phyloP scores from a whole-genome alignment of 1,140 invertebrate species.

The Diabrotica virgifera region DNA sequence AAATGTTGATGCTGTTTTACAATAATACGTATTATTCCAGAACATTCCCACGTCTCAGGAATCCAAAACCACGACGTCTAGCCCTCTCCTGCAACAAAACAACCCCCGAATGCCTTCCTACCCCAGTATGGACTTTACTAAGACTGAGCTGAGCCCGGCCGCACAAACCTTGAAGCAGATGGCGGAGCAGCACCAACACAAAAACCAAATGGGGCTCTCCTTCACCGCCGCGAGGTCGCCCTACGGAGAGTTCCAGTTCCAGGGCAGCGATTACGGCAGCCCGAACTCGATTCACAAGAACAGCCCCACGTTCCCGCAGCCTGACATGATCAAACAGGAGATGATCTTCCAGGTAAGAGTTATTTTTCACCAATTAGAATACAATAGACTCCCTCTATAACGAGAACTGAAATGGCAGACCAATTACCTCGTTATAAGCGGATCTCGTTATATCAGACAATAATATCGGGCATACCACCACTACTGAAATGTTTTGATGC shows the following conservation, averaged over 20 bases:
- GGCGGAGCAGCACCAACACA: slow-evolving; percentile 94
- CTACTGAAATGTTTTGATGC: too few species aligned
- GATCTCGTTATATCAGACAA: too few species aligned
- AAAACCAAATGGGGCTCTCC: slow-evolving; percentile 60
- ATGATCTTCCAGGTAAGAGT: slow-evolving; percentile 43
- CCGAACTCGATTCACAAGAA: slow-evolving; percentile 54
- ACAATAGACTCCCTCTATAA: too few species aligned
- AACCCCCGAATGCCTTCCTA: slow-evolving; percentile 46
- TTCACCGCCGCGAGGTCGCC: slow-evolving; percentile 51
- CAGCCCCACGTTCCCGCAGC: slow-evolving; percentile 47
- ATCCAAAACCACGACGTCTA: slow-evolving; percentile 35
- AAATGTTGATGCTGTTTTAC: too few species aligned
- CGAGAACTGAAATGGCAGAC: too few species aligned
- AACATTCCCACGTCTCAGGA: slow-evolving; percentile 30
- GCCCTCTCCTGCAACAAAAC: slow-evolving; percentile 36
- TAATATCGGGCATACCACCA: too few species aligned
- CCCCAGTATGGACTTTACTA: slow-evolving; percentile 54
- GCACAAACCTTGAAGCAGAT: slow-evolving; percentile 93
- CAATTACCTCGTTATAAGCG: too few species aligned
- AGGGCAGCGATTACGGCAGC: slow-evolving; percentile 52
- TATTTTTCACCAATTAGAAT: too few species aligned
- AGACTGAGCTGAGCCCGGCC: slow-evolving; percentile 76
- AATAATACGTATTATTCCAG: slow-evolving; percentile 6
- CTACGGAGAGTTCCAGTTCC: slow-evolving; percentile 54
- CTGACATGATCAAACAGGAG: slow-evolving; percentile 49